Evolutionary conservation across 2,113 vertebrate species (phyloP), one percentile per base, ranked within the genome.

Genomic region (Ictalurus furcatus): DNA sequence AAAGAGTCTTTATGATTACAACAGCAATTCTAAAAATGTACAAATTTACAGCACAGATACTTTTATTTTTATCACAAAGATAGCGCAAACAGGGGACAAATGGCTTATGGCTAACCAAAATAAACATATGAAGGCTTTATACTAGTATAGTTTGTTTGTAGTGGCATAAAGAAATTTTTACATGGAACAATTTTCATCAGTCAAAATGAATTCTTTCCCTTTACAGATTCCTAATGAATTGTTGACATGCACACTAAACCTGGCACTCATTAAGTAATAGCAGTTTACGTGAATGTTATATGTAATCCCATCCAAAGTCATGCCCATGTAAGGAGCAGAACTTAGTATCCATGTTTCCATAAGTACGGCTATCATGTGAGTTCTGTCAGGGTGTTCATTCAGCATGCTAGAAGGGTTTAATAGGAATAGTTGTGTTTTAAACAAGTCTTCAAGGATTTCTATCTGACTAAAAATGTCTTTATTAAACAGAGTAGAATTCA

Each of bases 341-440:
- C 48, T 54, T 54, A 52, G 78, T n/a, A 52, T 52, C 13, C 44
- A 79, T 52, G 76, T 81, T 56, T 30, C n/a, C 28, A 81, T 30
- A 58, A n/a, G 7, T 48, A 56, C 21, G 0, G 2, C 1, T 14
- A 78, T 48, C 0, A 13, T 78, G 74, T 78, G 23, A 78, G 4
- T 19, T 79, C 14, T 56, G n/a, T n/a, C 12, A 30, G 12, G 25
- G 78, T 54, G 25, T 54, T 25, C 44, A 23, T 78, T 54, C 6
- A 81, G n/a, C 16, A 81, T 34, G 52, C 79, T 56, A 56, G 52
- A 16, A 81, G 79, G 54, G 79, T 81, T 81, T 56, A 30, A 56
- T 58, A 12, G 3, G 16, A 56, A 58, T 81, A 81, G 30, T 56
- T 76, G 19, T 71, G 1, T 25, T 21, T 37, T 34, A 71, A 34